A percentile compares a stretch with the other conserved stretches of the same genome.
phyloP scores from a whole-genome alignment of 2,888 invertebrate species.

The Odontocolon sp. region DNA sequence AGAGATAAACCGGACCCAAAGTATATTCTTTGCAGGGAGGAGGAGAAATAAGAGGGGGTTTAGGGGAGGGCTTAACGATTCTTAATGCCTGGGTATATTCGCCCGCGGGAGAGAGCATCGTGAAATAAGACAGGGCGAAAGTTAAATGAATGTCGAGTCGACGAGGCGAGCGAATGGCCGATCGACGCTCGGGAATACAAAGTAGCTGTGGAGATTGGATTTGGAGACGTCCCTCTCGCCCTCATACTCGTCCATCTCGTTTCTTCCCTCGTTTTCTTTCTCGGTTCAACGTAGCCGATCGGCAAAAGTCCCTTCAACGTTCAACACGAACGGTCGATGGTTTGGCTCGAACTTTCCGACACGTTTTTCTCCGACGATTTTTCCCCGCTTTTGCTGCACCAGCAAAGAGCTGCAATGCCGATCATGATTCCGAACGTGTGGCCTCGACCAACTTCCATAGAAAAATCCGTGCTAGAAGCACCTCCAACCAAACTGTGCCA shows the following conservation, averaged over 20 bases:
- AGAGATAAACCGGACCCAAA: neutral
- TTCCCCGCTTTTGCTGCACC: constrained; percentile 27
- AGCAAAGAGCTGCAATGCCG: constrained; percentile 51
- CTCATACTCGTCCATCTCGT: constrained; percentile 19
- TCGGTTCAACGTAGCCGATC: constrained; percentile 17
- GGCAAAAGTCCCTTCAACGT: constrained; percentile 35
- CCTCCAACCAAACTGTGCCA: constrained; percentile 56
- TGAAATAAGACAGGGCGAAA: constrained; percentile 63
- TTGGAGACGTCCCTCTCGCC: constrained; percentile 58
- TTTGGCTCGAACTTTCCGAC: constrained; percentile 56
- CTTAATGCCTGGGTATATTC: constrained; percentile 59
- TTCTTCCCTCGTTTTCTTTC: constrained; percentile 50
- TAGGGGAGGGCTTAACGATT: constrained; percentile 59
- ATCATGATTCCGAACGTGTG: constrained; percentile 61
- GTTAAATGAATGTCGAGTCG: constrained; percentile 64
- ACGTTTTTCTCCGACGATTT: constrained; percentile 62
- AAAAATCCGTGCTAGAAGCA: constrained; percentile 47
- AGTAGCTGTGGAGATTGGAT: constrained; percentile 66
- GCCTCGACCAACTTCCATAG: constrained; percentile 52
- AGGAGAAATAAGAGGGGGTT: constrained; percentile 31
- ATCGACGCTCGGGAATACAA: constrained; percentile 64
- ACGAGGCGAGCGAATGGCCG: constrained; percentile 62
- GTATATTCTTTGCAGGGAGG: neutral
- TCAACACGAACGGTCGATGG: constrained; percentile 53
- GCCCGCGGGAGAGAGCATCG: constrained; percentile 52